Conservation (phyloP, 2,113 vertebrate species). For the Buteo buteo region DNA sequence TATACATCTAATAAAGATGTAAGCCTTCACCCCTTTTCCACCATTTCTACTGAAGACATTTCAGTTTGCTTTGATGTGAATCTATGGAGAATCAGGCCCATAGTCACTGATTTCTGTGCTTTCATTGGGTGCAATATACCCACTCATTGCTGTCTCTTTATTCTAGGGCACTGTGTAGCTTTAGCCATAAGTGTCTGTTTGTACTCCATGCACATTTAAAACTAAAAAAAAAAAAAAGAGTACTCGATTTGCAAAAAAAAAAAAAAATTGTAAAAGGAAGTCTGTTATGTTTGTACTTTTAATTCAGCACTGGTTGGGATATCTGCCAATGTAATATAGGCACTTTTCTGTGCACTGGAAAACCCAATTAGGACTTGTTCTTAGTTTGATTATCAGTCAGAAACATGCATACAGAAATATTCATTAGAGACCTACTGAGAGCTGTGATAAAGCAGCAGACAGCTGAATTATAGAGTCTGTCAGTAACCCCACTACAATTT, state of each 20-base stretch:
- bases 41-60: background rate
- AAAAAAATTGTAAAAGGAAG: background rate
- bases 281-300: slow-evolving; percentile 61
- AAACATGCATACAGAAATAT: slow-evolving; percentile 74
- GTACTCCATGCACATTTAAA: background rate
- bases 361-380: slow-evolving; percentile 77
- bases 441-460: slow-evolving; percentile 75
- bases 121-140: background rate
- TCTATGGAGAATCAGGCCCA: background rate
- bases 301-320: slow-evolving; percentile 67
- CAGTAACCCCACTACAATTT: slow-evolving; percentile 57
- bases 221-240: background rate
- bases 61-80: background rate
- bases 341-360: slow-evolving; percentile 70
- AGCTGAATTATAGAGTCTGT: slow-evolving; percentile 71
- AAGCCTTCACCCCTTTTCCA: background rate
- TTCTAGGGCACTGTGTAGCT: background rate
- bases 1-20: background rate
- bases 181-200: background rate
- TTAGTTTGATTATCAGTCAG: slow-evolving; percentile 77
- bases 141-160: background rate
- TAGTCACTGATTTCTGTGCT: background rate
- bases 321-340: slow-evolving; percentile 62
- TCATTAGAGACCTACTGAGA: slow-evolving; percentile 74
- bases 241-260: background rate